Evolutionary conservation across 2,888 invertebrate species (phyloP).

Genomic region (Watsonalla binaria): DNA sequence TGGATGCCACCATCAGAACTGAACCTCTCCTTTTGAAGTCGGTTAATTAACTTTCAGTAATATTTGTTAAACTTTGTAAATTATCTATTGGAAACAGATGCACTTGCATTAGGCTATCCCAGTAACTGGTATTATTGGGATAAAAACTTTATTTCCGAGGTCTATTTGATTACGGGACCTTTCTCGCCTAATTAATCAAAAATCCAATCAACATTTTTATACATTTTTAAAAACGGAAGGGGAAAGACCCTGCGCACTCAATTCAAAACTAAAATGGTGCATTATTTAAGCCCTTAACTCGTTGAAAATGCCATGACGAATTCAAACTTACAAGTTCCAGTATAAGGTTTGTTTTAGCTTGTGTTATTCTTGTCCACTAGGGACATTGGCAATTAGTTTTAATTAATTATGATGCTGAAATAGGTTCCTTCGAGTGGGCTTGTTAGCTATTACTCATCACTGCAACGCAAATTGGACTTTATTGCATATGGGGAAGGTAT

Average conservation of each 20-base stretch:
- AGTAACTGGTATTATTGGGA: no score
- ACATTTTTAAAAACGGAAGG: constrained; percentile 47
- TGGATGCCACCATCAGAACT: no score
- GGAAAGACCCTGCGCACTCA: constrained; percentile 24
- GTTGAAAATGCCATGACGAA: constrained; percentile 7
- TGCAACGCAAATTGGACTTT: background rate
- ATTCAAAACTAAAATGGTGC: constrained; percentile 44
- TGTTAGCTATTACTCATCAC: constrained; percentile 2
- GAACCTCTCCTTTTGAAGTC: no score
- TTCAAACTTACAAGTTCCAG: constrained; percentile 3
- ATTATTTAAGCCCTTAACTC: constrained; percentile 35
- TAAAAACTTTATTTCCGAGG: no score
- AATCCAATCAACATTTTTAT: constrained; percentile 52
- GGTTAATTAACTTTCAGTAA: no score
- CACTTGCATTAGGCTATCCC: no score
- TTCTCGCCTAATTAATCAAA: constrained; percentile 41
- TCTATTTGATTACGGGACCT: constrained; percentile 1
- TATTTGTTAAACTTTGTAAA: no score
- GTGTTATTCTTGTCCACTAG: background rate
- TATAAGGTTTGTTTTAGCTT: background rate
- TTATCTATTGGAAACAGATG: no score
- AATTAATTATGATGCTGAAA: constrained; percentile 1
- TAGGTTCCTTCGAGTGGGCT: background rate
- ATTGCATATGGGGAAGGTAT: constrained; percentile 13
- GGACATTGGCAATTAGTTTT: background rate